A percentile compares a stretch with the other conserved stretches of the same genome.
Evolutionary conservation across 2,113 vertebrate genomes (phyloP).

Genomic region (Menidia beryllina): DNA sequence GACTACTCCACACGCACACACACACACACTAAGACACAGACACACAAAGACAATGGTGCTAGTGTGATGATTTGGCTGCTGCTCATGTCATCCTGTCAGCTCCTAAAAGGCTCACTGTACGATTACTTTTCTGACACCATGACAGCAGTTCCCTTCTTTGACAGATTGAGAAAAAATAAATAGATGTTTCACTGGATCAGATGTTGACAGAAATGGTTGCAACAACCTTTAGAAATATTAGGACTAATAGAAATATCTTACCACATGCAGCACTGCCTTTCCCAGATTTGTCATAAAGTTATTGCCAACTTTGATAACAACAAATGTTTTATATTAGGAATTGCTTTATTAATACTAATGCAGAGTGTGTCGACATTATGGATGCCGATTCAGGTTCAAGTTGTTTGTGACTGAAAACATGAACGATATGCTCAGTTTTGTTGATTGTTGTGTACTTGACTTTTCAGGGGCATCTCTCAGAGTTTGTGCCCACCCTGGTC

Average conservation of each 20-base stretch:
- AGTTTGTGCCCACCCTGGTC: conserved; percentile 86
- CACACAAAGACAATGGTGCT: conserved; percentile 14
- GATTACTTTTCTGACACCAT: conserved; percentile 21
- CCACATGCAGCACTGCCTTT: too few species aligned
- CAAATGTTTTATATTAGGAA: too few species aligned
- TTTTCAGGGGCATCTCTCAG: conserved; percentile 85
- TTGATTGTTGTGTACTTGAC: neutral
- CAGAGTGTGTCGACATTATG: too few species aligned
- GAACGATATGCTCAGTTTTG: neutral
- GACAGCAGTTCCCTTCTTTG: neutral
- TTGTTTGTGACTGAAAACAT: neutral
- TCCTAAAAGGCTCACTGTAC: conserved; percentile 27
- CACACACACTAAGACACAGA: conserved; percentile 14
- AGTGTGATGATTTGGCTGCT: conserved; percentile 20
- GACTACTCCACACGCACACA: conserved; percentile 20
- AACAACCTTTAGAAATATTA: neutral
- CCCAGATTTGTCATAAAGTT: too few species aligned
- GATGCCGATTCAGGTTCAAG: too few species aligned
- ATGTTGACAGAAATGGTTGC: neutral
- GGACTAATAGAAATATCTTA: too few species aligned
- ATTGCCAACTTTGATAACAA: too few species aligned
- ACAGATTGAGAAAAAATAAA: neutral
- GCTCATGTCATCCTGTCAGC: conserved; percentile 38
- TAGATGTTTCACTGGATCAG: neutral
- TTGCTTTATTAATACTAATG: too few species aligned